phyloP scores from a whole-genome alignment of 2,113 vertebrate species.

The Oreotrochilus melanogaster region DNA sequence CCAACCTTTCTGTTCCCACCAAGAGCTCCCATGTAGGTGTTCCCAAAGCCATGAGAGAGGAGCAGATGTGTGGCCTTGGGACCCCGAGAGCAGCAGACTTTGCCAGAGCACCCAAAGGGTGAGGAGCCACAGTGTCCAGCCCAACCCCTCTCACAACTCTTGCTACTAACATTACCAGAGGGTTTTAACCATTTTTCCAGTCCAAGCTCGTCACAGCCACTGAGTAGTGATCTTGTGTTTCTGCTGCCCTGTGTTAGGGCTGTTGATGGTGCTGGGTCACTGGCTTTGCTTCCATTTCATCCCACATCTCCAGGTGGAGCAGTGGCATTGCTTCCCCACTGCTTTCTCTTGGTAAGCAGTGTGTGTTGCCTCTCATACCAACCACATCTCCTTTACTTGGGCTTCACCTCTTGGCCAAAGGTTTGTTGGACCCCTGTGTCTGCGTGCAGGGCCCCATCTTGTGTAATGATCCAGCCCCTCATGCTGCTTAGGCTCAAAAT shows the following conservation, averaged over 20 bases:
- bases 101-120: neutral
- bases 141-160: neutral
- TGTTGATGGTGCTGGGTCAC: neutral
- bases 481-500: neutral
- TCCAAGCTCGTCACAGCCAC: neutral
- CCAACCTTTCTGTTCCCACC: neutral
- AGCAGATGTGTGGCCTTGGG: rapidly evolving
- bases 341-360: neutral
- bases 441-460: neutral
- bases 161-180: rapidly evolving
- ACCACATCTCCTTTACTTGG: neutral
- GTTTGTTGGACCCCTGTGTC: neutral
- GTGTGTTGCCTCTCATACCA: neutral
- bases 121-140: neutral
- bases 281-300: neutral
- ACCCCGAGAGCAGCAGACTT: neutral
- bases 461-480: neutral
- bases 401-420: neutral
- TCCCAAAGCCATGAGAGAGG: neutral
- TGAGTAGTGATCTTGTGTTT: rapidly evolving
- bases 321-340: neutral
- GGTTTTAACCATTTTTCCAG: neutral
- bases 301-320: neutral
- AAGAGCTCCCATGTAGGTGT: neutral
- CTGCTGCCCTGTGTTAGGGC: neutral